Base-by-base conservation (phyloP, 2,797 vertebrate genomes). In the Rhinella marina region DNA sequence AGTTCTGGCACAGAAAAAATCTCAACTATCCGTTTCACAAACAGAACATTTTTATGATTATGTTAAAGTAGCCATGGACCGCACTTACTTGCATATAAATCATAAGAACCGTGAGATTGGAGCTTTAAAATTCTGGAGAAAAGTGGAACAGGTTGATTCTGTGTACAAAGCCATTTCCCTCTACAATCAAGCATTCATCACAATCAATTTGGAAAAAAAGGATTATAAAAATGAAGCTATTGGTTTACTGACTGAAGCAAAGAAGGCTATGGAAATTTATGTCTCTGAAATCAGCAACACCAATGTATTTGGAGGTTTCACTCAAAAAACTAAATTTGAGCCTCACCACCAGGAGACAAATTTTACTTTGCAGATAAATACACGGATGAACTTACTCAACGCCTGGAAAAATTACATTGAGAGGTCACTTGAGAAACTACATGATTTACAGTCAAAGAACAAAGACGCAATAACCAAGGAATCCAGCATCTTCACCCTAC, bases 141-240 rank as follows among this genome's bases (percentile, higher is more conserved):
- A 85, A 16, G 88, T 85, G 50, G 81, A 17, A 27, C 23, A 79
- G 1, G 73, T 14, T 90, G 89, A 92, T n/a, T 23, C 25, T 27
- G 62, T 89, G 25, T 91, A 90, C 66, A 77, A 70, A 57, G 91
- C 91, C 2, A 90, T 92, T 23, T 87, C 91, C 32, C 72, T 90
- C 13, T 92, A 91, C 77, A 92, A 91, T 62, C 90, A 89, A 32
- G 90, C 90, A 0, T 91, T 81, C 48, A 90, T 91, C 41, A 91
- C 85, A 29, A 91, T 91, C 29, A 92, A 91, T 25, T 54, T 90
- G 0, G 1, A 3, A 10, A 66, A 87, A 27, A 25, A 25, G 1
- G 81, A 73, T 57, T 91, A 90, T 76, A 91, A 79, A 81, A 14
- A 76, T 32, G 78, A 89, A 2, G 91, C 91, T 2, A 73, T 79